phyloP scores from a whole-genome alignment of 2,113 vertebrate species.

The Pelusios castaneus region DNA sequence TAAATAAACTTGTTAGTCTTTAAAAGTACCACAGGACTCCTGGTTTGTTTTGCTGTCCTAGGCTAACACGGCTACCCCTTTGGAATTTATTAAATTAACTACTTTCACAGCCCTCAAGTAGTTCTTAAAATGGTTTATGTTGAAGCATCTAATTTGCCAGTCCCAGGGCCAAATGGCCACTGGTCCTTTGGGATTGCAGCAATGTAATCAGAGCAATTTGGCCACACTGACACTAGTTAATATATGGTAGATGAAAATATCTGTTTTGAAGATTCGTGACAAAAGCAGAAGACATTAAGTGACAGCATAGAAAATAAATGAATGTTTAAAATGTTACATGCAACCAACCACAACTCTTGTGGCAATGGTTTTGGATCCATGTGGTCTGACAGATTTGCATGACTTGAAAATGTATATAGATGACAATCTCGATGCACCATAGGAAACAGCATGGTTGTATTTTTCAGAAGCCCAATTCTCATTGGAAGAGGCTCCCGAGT shows the following conservation, averaged over 20 bases:
- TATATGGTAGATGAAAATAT: not conserved
- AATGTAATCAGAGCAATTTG: not conserved
- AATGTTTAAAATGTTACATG: not conserved
- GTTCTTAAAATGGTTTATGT: not conserved
- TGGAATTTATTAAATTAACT: no score
- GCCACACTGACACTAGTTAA: not conserved
- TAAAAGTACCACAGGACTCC: no score
- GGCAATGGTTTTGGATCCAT: not conserved
- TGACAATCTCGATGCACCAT: accelerated
- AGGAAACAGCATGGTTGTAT: not conserved
- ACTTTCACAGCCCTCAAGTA: slow-evolving; percentile 14
- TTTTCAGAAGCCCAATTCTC: not conserved
- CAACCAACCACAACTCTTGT: not conserved
- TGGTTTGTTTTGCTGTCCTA: no score
- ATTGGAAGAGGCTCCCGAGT: not conserved
- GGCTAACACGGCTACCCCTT: no score
- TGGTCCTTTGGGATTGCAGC: not conserved
- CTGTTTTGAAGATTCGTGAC: not conserved
- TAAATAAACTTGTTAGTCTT: no score
- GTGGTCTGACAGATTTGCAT: not conserved
- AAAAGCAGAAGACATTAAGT: not conserved
- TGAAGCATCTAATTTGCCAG: not conserved
- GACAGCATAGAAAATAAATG: not conserved
- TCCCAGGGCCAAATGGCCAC: not conserved
- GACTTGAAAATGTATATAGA: accelerated